Evolutionary conservation across 1,140 invertebrate species (phyloP).

Genomic region (Solen grandis): DNA sequence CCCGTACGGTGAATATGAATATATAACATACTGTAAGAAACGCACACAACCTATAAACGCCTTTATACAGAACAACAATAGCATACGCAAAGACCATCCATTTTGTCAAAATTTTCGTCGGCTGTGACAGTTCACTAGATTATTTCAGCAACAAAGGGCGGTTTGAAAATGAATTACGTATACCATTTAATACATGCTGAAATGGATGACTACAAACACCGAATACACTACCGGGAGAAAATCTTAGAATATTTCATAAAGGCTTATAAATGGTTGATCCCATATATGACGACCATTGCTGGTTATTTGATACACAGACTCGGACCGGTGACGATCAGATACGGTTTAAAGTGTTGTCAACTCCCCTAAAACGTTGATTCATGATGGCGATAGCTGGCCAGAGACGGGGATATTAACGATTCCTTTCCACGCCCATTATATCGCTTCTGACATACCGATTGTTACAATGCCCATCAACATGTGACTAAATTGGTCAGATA

Average conservation of each 20-base stretch:
- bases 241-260: slow-evolving; percentile 44
- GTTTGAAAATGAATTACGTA: slow-evolving; percentile 38
- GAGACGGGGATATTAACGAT: slow-evolving; percentile 21
- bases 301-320: slow-evolving; percentile 47
- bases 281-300: slow-evolving; percentile 16
- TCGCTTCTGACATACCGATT: slow-evolving; percentile 24
- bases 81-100: background rate
- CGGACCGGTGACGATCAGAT: slow-evolving; percentile 35
- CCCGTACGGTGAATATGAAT: background rate
- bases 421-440: slow-evolving; percentile 23
- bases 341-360: slow-evolving; percentile 39
- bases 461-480: too few species aligned
- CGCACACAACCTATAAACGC: background rate
- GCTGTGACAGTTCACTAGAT: background rate
- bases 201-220: slow-evolving; percentile 24
- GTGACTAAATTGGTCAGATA: too few species aligned
- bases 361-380: slow-evolving; percentile 27
- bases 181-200: slow-evolving; percentile 25
- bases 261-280: slow-evolving; percentile 45
- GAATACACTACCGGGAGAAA: slow-evolving; percentile 9
- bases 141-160: too few species aligned
- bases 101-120: background rate
- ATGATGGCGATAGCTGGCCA: slow-evolving; percentile 4
- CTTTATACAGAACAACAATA: background rate
- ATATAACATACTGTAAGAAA: background rate